phyloP scores from a whole-genome alignment of 2,797 vertebrate genomes.

The Choloepus didactylus region DNA sequence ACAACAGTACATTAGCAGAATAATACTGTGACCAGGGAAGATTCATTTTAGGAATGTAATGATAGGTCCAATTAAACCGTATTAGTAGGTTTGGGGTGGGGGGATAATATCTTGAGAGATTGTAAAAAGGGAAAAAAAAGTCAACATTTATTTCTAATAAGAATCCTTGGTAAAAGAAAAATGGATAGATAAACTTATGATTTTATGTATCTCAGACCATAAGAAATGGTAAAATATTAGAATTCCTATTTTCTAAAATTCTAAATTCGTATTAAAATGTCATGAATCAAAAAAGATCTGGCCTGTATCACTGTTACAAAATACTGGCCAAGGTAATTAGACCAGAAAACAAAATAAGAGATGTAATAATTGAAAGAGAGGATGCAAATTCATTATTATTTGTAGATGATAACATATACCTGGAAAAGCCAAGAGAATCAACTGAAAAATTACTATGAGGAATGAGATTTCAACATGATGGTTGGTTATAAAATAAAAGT shows the following conservation, averaged over 20 bases:
- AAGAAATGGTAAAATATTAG: slow-evolving; percentile 56
- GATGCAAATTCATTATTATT: slow-evolving; percentile 28
- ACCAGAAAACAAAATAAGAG: not conserved
- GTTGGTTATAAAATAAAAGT: slow-evolving; percentile 33
- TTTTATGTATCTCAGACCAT: slow-evolving; percentile 37
- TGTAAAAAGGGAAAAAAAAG: not conserved
- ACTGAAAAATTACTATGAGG: not conserved
- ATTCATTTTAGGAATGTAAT: not conserved
- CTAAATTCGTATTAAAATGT: slow-evolving; percentile 62
- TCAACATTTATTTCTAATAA: slow-evolving; percentile 32
- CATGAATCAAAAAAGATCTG: slow-evolving; percentile 26
- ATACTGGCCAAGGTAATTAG: not conserved
- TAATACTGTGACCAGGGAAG: not conserved
- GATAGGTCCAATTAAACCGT: not conserved
- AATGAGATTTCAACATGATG: slow-evolving; percentile 45
- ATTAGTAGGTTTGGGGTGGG: not conserved
- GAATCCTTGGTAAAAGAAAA: slow-evolving; percentile 49
- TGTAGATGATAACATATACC: slow-evolving; percentile 33
- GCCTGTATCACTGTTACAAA: not conserved
- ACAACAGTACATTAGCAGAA: slow-evolving; percentile 11
- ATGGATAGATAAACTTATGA: slow-evolving; percentile 6
- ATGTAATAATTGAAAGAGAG: slow-evolving; percentile 26
- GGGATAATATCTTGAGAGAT: not conserved
- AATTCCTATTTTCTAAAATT: slow-evolving; percentile 67
- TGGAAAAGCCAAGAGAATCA: slow-evolving; percentile 46